Base-by-base conservation (phyloP, 2,888 invertebrate genomes). In the Bombylius discolor region DNA sequence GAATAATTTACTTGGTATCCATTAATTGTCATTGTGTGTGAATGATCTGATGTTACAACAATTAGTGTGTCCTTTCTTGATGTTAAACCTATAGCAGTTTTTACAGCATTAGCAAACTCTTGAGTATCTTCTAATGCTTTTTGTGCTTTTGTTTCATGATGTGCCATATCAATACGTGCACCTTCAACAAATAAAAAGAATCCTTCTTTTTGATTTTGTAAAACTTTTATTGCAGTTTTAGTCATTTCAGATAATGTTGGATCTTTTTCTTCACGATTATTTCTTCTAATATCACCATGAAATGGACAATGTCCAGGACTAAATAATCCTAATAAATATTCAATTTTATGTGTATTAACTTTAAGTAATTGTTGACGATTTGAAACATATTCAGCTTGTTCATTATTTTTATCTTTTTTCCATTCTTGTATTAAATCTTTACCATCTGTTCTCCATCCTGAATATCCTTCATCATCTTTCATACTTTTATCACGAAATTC, bases 101-200 rank as follows among this genome's bases (percentile, higher is more conserved):
- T 66, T 13, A 88, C 77, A 1, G 92, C 85, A 61, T 83, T 79
- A 44, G 84, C 79, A 66, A 89, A 83, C 65, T 87, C 85, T 0
- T 88, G 77, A 0, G 89, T 86, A 68, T 93, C 93, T 62, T 85
- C 83, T 0, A 93, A 69, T 0, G 93, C 87, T 44, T 80, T 77
- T 46, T 77, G 78, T 0, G 85, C 85, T 51, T 72, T 71, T 53
- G 78, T 83, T 32, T 78, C 79, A 68, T 92, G 92, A 67, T 89
- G 88, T 0, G 83, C 89, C 61, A 83, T 82, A 70, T 89, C 88
- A 60, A 89, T 89, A 66, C 82, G 77, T 1, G 84, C 84, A 57
- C 87, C 84, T 77, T 78, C 68, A 62, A 84, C 79, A 62, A 83
- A 76, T 1, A 84, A 68, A 60, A 82, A 79, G 64, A 70, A 84